Evolutionary conservation across 2,888 invertebrate genomes (phyloP).

Genomic region (Gymnoscelis rufifasciata): DNA sequence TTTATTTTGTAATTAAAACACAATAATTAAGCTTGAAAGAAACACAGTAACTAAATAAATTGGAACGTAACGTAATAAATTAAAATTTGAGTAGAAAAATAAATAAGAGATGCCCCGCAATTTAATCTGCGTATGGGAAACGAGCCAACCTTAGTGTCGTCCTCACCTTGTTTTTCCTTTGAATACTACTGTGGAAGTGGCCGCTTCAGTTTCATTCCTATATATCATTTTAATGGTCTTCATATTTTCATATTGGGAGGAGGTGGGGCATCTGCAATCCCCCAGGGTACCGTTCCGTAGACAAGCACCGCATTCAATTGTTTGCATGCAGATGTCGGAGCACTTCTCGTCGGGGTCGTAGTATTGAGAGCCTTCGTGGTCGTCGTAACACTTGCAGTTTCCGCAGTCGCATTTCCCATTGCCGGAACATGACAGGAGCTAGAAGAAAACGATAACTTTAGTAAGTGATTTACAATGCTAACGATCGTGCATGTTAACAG

Average conservation of each 20-base stretch:
- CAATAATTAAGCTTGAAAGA: too few species aligned
- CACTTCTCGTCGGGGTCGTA: constrained; percentile 51
- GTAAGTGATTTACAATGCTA: too few species aligned
- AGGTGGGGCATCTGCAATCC: constrained; percentile 11
- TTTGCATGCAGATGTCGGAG: constrained; percentile 50
- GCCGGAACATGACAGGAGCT: constrained; percentile 50
- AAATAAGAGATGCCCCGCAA: too few species aligned
- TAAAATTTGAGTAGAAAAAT: too few species aligned
- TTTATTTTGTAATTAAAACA: too few species aligned
- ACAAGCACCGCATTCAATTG: constrained; percentile 47
- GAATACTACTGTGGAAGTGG: constrained; percentile 31
- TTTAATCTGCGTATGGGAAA: too few species aligned
- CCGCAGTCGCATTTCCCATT: constrained; percentile 60
- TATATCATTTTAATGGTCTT: constrained; percentile 18
- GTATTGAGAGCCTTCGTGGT: constrained; percentile 55
- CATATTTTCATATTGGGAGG: too few species aligned
- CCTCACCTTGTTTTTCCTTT: neutral
- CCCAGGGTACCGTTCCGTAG: constrained; percentile 36
- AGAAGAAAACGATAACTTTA: neutral
- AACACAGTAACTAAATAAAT: too few species aligned
- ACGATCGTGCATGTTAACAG: too few species aligned
- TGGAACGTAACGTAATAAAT: too few species aligned
- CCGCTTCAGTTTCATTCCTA: constrained; percentile 35
- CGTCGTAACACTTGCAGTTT: constrained; percentile 49
- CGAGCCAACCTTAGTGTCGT: too few species aligned